Conservation (phyloP, 2,113 vertebrate species). For the Boleophthalmus pectinirostris region DNA sequence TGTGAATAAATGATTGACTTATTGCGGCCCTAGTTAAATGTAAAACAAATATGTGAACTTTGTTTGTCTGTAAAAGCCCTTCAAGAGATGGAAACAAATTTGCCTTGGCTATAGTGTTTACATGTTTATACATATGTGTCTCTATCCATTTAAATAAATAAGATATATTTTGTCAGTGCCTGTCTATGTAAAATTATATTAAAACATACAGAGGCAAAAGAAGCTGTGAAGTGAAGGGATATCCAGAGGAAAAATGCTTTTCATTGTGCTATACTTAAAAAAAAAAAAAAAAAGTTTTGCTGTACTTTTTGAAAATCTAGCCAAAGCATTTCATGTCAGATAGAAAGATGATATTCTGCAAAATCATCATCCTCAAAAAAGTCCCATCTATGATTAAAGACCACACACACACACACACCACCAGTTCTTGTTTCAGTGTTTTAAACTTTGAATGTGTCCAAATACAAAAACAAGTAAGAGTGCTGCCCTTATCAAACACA, state of each 20-base stretch:
- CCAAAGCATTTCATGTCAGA: constrained; percentile 36
- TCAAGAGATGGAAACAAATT: too few species aligned
- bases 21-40: too few species aligned
- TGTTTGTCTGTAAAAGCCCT: too few species aligned
- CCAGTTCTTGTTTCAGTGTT: too few species aligned
- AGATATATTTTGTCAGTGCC: neutral
- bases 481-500: neutral
- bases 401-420: too few species aligned
- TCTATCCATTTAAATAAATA: too few species aligned
- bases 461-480: neutral
- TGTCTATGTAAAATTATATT: constrained; percentile 1
- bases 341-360: constrained; percentile 19
- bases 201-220: constrained; percentile 28
- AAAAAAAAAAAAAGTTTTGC: constrained; percentile 25
- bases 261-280: constrained; percentile 27
- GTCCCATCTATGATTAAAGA: too few species aligned
- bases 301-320: constrained; percentile 28
- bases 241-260: neutral
- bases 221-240: constrained; percentile 15
- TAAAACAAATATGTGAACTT: too few species aligned
- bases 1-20: too few species aligned
- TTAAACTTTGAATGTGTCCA: too few species aligned
- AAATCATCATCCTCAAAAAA: constrained; percentile 18
- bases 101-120: too few species aligned
- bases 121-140: too few species aligned